phyloP scores from a whole-genome alignment of 2,888 invertebrate genomes.

The Parthenolecanium corni region DNA sequence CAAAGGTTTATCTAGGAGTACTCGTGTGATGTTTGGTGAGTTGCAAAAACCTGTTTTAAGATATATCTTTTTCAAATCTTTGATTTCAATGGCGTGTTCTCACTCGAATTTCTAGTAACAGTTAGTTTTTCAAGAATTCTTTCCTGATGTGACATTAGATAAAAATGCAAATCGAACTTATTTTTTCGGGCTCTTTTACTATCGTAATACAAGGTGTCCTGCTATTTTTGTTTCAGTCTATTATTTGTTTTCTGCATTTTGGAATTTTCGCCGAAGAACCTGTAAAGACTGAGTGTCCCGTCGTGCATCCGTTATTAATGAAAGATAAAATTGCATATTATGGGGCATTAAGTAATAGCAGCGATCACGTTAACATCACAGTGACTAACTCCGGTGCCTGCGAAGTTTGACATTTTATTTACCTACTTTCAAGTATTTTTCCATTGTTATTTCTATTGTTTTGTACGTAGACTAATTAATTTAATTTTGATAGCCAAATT shows the following conservation, averaged over 20 bases:
- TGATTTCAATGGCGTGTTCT: no score
- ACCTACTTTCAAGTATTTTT: no score
- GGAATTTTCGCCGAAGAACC: slow-evolving; percentile 15
- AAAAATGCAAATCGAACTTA: no score
- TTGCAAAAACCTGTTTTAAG: no score
- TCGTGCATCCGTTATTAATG: slow-evolving; percentile 16
- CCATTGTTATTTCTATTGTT: neutral
- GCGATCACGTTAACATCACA: slow-evolving; percentile 18
- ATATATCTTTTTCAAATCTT: no score
- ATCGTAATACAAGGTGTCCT: no score
- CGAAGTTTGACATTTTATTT: slow-evolving; percentile 7
- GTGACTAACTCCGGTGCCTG: slow-evolving; percentile 20
- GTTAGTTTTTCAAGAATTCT: no score
- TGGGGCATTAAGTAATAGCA: slow-evolving; percentile 19
- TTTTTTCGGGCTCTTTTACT: no score
- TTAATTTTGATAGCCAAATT: neutral
- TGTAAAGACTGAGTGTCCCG: slow-evolving; percentile 8
- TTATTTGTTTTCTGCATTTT: slow-evolving; percentile 15
- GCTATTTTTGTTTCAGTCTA: neutral
- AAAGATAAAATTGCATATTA: slow-evolving; percentile 26
- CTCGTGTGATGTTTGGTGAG: no score
- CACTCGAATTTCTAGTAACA: no score
- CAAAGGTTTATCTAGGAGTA: no score
- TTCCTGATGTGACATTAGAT: no score
- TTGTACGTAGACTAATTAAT: neutral